phyloP scores from a whole-genome alignment of 2,113 vertebrate genomes.

The Nycticryphes semicollaris region DNA sequence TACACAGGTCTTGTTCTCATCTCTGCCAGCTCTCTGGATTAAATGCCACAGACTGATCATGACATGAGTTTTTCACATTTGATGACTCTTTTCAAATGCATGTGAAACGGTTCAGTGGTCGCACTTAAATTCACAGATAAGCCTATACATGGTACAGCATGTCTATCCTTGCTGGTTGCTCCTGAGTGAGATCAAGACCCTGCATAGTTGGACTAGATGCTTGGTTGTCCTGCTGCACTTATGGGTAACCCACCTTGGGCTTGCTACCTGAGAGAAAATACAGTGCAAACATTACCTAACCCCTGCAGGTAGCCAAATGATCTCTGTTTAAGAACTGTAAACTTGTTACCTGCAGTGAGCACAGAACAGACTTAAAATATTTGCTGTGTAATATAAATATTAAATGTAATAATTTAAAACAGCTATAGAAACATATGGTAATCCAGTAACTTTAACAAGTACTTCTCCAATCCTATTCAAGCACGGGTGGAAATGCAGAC shows the following conservation, averaged over 20 bases:
- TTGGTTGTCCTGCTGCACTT: neutral
- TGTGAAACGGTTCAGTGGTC: neutral
- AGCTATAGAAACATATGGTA: neutral
- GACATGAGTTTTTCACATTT: neutral
- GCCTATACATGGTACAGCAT: fast-evolving
- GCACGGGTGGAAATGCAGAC: neutral
- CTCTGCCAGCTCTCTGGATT: neutral
- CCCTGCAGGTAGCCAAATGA: neutral
- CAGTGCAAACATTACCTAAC: neutral
- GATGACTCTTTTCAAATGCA: neutral
- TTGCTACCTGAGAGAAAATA: neutral
- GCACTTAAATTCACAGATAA: neutral
- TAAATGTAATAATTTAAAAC: neutral
- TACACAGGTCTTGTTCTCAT: neutral
- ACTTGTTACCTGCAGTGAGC: neutral
- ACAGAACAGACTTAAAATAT: neutral
- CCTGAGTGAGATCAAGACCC: neutral
- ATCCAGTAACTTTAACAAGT: neutral
- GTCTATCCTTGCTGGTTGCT: neutral
- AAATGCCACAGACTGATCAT: neutral
- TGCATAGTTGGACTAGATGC: neutral
- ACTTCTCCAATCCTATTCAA: neutral
- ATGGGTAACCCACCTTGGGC: neutral
- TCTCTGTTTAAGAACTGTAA: neutral
- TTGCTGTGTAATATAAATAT: neutral